Percentiles rank a stretch among this genome's conserved stretches.
These are phyloP conservation scores for Tetranychus cinnabarinus DNA, from an alignment of 1,140 invertebrate species.

Conservation along the genomic window DNA sequence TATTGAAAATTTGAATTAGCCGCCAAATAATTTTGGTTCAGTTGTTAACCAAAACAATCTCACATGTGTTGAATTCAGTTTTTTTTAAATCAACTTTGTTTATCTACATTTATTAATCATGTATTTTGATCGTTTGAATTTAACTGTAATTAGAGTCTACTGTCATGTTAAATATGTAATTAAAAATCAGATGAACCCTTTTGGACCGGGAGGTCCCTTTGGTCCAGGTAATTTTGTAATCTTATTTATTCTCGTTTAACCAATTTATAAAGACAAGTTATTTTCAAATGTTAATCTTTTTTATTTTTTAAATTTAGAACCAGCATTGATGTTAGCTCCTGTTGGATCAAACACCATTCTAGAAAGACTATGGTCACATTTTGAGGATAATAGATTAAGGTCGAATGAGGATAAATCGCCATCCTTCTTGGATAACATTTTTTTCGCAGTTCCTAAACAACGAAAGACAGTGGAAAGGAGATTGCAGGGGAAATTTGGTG, in stretches of 20 bases:
- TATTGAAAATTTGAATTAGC: too few relatives aligned
- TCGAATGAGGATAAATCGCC: background rate
- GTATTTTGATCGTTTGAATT: too few relatives aligned
- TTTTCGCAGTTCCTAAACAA: constrained; percentile 19
- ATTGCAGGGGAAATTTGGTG: background rate
- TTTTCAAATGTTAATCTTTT: background rate
- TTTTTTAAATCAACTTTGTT: too few relatives aligned
- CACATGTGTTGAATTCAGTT: too few relatives aligned
- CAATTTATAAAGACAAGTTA: background rate
- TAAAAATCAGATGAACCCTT: too few relatives aligned
- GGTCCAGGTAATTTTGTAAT: background rate
- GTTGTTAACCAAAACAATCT: too few relatives aligned
- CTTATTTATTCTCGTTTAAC: background rate
- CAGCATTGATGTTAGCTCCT: background rate
- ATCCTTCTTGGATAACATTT: constrained; percentile 1
- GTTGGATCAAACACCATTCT: background rate
- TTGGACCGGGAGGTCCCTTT: too few relatives aligned
- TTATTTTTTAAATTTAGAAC: background rate
- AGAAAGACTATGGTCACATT: background rate
- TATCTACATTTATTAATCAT: too few relatives aligned
- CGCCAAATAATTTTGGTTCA: too few relatives aligned
- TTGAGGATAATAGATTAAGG: background rate
- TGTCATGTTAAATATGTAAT: too few relatives aligned
- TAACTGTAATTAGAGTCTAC: too few relatives aligned
- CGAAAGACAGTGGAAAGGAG: constrained; percentile 19